Evolutionary conservation across 2,888 invertebrate genomes (phyloP), one percentile per base, ranked within the genome.

Genomic region (Drosophila setosimentum): DNA sequence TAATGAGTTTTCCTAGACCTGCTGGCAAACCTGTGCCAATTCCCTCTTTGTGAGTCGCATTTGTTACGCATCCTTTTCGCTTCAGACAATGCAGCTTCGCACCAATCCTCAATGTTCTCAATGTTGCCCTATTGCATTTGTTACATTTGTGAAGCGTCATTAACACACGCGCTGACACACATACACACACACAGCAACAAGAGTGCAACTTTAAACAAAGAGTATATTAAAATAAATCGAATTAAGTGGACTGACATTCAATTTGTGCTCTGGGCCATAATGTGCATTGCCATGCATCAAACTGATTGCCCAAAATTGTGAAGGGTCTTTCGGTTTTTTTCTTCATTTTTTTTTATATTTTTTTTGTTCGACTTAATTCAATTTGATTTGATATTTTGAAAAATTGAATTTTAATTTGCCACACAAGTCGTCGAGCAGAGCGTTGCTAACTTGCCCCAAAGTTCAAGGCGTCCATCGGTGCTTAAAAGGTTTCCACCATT

Each of bases 21-120:
- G 86, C 76, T 75, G 82, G 87, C 85, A 85, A 87, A 89, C 88
- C 87, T 89, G 89, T 88, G 88, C 89, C 89, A 88, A 88, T 87
- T 84, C 73, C 55, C 40, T 58, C 67, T 57, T 68, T 68, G 53
- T 62, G n/a, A 45, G 54, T 29, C 65, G 60, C 76, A 85, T 85
- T 87, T 74, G 82, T 67, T 81, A 82, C 86, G 89, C 87, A 74
- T 79, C 77, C 78, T 70, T 76, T 62, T 45, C 42, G 45, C 48
- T 24, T 21, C 24, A 55, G 61, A 85, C 79, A 80, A 77, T 65
- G 73, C 68, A 68, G 81, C 82, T 58, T 82, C 70, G 67, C 68
- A 68, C 62, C 53, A 29, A 24, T 73, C 60, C 65, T 49, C 18
- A 30, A 18, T n/a, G n/a, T n/a, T 54, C 58, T 50, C 16, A 11